Evolutionary conservation across 2,888 invertebrate genomes (phyloP), one percentile per base, ranked within the genome.

Genomic region (Minunthozetes semirufus): DNA sequence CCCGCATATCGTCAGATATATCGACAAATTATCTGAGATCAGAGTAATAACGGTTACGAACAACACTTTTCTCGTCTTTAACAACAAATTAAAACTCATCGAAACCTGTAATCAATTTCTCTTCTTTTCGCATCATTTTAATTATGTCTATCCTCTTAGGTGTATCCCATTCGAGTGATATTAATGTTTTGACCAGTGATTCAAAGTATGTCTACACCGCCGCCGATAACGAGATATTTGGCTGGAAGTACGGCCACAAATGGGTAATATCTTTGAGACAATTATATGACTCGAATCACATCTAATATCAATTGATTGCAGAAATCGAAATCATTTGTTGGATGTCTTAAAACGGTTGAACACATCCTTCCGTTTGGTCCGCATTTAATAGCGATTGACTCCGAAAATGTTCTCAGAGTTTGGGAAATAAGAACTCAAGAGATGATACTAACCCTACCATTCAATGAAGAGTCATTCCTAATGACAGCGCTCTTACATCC

Each of bases 401-500:
- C 88, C 80, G 85, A 84, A 0, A 92, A 91, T 83, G 83, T 85
- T 22, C 81, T 97, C 0, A 27, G 76, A 27, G 87, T 95, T 33
- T 97, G 94, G 90, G 89, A 93, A 81, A 90, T 94, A 25, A 88
- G 89, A 80, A 86, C 88, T 0, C 90, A 91, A 38, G 42, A 72
- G 50, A 9, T 75, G 38, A 38, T 46, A 25, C 56, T 71, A 9
- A 50, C 56, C n/a, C 4, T 75, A 22, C 71, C 75, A 1, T 72
- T 75, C 17, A 48, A 66, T 68, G 80, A 81, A 72, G 75, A 85
- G 76, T 77, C 80, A 25, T 85, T 86, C 79, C 80, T 87, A 75
- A 88, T 97, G 42, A 89, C 91, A 0, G 86, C 92, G 0, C 78
- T 96, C n/a, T 85, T 91, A 75, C 99, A 99, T 85, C 99, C 98